Evolutionary conservation across 2,113 vertebrate species (phyloP), one percentile per base, ranked within the genome.

Genomic region (Hippopotamus amphibius): DNA sequence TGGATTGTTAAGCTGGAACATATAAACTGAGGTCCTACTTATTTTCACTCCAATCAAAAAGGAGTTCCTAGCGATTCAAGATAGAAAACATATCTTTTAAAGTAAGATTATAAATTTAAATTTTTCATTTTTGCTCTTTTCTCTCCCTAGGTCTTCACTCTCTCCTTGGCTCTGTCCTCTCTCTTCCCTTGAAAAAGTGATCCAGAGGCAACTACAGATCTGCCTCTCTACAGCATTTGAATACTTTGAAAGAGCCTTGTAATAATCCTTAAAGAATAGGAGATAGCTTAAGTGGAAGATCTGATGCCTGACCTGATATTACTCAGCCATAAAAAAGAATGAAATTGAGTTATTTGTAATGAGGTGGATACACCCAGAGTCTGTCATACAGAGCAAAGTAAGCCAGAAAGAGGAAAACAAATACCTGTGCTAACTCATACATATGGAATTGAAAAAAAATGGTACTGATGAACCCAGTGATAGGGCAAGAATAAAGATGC

Each of bases 91-190:
- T 77, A 37, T 19, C 43, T 95, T 94, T 74, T 93, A 6, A 90
- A 88, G 72, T 86, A 90, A 53, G 15, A 81, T 68, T 82, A 1
- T 82, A 69, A 90, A 15, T 41, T 82, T 30, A 90, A 89, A 71
- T 28, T 88, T 83, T 91, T 88, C 19, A 74, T 79, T 88, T 83
- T 89, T 96, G 24, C 53, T 79, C 68, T 89, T 83, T 92, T 92
- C 53, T 89, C 41, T 96, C 88, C 71, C 43, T 46, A 63, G 48
- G 61, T n/a, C 11, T 95, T 81, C 68, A n/a, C 69, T 90, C 61
- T 81, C 7, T 28, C n/a, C 53, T 88, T 86, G 21, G 26, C 41
- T 92, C 24, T 92, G 41, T 72, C 71, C 24, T 93, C 33, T 87
- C 50, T 87, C 72, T 88, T 41, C 59, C 30, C 63, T 61, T 93